These are phyloP conservation scores for Halcyon leucocephala DNA, from an alignment of 2,797 vertebrate species.

Conservation along the genomic window DNA sequence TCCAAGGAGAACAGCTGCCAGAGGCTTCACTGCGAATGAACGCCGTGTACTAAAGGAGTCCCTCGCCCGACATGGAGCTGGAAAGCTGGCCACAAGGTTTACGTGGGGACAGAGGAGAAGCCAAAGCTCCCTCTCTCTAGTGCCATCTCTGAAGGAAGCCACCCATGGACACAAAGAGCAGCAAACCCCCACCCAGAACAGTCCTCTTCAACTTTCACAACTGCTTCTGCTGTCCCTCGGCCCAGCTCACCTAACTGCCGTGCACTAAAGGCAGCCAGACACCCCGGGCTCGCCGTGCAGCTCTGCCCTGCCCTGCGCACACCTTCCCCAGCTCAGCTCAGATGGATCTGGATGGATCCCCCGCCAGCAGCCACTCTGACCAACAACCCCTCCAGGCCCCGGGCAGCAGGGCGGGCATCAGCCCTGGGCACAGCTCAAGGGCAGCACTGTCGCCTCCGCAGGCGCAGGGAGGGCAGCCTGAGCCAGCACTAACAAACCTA, in stretches of 20 bases:
- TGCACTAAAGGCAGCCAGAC: background rate
- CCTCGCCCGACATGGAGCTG: slow-evolving; percentile 18
- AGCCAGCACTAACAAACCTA: background rate
- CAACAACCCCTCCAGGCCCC: background rate
- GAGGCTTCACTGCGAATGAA: slow-evolving; percentile 34
- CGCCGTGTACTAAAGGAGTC: slow-evolving; percentile 42
- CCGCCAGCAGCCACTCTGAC: background rate
- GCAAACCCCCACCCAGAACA: background rate
- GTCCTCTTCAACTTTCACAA: background rate
- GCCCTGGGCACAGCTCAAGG: background rate
- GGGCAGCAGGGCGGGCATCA: background rate
- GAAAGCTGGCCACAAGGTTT: background rate
- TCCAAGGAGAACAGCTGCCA: slow-evolving; percentile 70
- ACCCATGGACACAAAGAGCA: background rate
- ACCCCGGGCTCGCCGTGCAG: background rate
- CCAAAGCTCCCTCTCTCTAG: background rate
- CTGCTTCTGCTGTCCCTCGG: background rate
- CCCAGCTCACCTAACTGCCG: fast-evolving
- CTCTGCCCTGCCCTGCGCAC: background rate
- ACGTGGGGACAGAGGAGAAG: slow-evolving; percentile 7
- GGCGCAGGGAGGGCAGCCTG: background rate
- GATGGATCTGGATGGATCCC: background rate
- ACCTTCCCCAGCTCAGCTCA: background rate
- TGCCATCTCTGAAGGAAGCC: background rate
- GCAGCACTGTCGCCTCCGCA: background rate